A percentile compares a stretch with the other conserved stretches of the same genome.
phyloP scores from a whole-genome alignment of 2,888 invertebrate genomes.

The Anticlea derivata region DNA sequence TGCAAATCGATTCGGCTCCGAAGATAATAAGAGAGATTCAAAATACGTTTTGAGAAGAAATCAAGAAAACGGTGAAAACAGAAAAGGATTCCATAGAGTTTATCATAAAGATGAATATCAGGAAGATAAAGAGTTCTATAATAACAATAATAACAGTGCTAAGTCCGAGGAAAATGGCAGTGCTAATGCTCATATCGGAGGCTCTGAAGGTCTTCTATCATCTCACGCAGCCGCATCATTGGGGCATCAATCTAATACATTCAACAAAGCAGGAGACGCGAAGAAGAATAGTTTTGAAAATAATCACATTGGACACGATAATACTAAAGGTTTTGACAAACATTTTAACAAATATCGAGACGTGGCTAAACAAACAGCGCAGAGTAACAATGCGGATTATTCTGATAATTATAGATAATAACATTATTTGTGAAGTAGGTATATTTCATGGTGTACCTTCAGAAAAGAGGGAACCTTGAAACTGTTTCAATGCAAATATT shows the following conservation, averaged over 20 bases:
- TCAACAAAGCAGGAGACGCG: conserved; percentile 43
- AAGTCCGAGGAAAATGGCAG: conserved; percentile 54
- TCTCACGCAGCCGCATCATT: conserved; percentile 51
- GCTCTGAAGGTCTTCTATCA: conserved; percentile 52
- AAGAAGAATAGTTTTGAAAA: conserved; percentile 45
- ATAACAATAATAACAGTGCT: conserved; percentile 58
- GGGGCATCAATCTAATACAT: conserved; percentile 46
- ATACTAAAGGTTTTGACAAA: conserved; percentile 40
- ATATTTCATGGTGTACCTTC: no score
- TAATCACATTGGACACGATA: conserved; percentile 44
- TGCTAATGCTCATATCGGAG: conserved; percentile 51
- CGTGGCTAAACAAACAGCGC: conserved; percentile 54
- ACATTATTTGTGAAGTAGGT: no score
- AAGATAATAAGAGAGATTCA: conserved; percentile 54
- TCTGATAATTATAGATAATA: conserved; percentile 34
- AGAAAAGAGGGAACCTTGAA: no score
- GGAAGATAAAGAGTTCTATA: conserved; percentile 71
- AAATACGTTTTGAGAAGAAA: conserved; percentile 52
- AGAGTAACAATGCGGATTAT: conserved; percentile 56
- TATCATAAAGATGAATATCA: conserved; percentile 75
- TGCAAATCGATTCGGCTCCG: conserved; percentile 64
- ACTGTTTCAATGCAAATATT: no score
- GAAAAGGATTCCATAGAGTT: conserved; percentile 66
- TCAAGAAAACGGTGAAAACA: conserved; percentile 63
- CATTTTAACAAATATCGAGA: conserved; percentile 54